A percentile compares a stretch with the other conserved stretches of the same genome.
Evolutionary conservation across 2,888 invertebrate species (phyloP).

Genomic region (Chloroclystis v-ata): DNA sequence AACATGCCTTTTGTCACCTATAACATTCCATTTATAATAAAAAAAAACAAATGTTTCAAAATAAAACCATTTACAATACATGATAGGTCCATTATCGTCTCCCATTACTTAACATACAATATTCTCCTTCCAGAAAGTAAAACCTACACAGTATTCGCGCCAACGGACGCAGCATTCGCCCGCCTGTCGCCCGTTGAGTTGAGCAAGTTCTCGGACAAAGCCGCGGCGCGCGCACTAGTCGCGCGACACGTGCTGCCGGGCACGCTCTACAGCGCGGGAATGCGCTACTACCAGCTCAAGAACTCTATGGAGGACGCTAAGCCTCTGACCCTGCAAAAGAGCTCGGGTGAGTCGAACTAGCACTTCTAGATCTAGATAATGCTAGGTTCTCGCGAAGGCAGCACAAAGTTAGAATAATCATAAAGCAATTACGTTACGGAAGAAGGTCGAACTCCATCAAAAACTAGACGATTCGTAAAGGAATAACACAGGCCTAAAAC

Average conservation of each 20-base stretch:
- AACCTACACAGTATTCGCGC: slow-evolving; percentile 91
- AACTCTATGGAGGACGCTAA: slow-evolving; percentile 86
- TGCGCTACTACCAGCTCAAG: slow-evolving; percentile 91
- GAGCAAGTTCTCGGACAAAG: slow-evolving; percentile 79
- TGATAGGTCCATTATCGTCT: no score
- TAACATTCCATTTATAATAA: no score
- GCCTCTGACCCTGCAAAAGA: slow-evolving; percentile 89
- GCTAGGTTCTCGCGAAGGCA: no score
- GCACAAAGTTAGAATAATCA: no score
- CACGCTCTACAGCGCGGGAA: slow-evolving; percentile 89
- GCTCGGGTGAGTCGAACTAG: slow-evolving; percentile 75
- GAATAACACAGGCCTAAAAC: no score
- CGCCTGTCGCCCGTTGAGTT: slow-evolving; percentile 80
- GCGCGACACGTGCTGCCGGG: slow-evolving; percentile 87
- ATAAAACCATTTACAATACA: no score
- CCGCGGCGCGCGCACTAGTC: slow-evolving; percentile 84
- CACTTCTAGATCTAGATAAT: not conserved
- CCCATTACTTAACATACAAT: no score
- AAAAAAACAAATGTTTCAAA: no score
- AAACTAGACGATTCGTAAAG: no score
- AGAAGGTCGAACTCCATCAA: no score
- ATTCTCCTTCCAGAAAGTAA: slow-evolving; percentile 85
- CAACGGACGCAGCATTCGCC: slow-evolving; percentile 89
- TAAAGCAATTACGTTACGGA: no score
- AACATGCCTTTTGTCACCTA: no score